Evolutionary conservation across 2,113 vertebrate genomes (phyloP).

Genomic region (Cisticola juncidis): DNA sequence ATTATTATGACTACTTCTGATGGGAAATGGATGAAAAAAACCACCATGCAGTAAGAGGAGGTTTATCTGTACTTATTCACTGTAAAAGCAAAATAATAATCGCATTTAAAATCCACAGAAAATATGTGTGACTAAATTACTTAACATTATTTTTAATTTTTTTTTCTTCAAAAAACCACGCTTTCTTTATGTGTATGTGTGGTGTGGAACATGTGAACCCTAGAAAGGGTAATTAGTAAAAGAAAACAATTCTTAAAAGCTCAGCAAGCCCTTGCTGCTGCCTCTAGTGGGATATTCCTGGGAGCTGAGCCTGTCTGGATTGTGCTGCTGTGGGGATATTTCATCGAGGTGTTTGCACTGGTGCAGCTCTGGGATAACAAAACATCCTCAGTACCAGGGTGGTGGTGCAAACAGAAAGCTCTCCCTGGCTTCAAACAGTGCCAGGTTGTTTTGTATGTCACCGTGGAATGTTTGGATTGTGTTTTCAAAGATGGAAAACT

Average conservation of each 20-base stretch:
- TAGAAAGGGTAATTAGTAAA: background rate
- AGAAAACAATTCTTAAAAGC: background rate
- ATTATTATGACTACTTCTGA: background rate
- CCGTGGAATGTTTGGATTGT: background rate
- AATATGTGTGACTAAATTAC: background rate
- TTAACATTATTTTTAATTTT: background rate
- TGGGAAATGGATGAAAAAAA: background rate
- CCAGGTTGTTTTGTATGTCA: background rate
- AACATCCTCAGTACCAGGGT: background rate
- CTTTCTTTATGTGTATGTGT: background rate
- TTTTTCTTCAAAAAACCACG: background rate
- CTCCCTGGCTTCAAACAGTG: background rate
- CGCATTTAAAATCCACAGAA: background rate
- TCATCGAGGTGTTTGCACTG: background rate
- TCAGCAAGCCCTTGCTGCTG: background rate
- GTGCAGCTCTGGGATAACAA: background rate
- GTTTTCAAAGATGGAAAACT: background rate
- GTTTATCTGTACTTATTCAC: background rate
- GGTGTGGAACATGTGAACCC: background rate
- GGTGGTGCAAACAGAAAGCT: background rate
- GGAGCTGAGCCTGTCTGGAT: background rate
- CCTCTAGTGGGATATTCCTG: background rate
- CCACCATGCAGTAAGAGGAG: background rate
- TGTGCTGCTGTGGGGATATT: background rate
- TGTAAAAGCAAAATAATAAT: background rate